Evolutionary conservation across 2,888 invertebrate species (phyloP), one percentile per base, ranked within the genome.

Genomic region (Idaea aversata): DNA sequence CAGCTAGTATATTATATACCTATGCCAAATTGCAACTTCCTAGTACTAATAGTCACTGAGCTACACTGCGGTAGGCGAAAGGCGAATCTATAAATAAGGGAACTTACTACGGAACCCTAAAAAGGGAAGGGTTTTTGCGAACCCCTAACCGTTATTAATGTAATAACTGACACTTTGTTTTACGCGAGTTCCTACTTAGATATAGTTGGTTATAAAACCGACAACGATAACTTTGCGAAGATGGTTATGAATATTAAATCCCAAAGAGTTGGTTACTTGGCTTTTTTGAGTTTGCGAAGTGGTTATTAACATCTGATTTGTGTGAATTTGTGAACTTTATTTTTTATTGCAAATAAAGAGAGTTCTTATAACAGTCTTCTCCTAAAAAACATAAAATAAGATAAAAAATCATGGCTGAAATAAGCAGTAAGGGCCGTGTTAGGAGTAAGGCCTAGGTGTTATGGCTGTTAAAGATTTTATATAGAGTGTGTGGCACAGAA

Each of bases 141-240:
- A 70, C 66, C 69, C 78, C 87, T 85, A 68, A 84, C 81, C 85
- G 85, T 91, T 91, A 91, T 91, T 90, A 92, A 91, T 91, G 88
- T 90, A 88, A 91, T 91, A 92, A 88, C 90, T 84, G 90, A 90
- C 91, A 90, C 90, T 90, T 91, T 90, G 88, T 90, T 91, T 89
- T 89, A 91, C 88, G 88, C 80, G 85, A 88, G 85, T 88, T 87
- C 78, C 79, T 82, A 88, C 88, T 90, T 87, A 81, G 75, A 84
- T 88, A 85, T 87, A 88, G 84, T 85, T 84, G 60, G 71, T 64
- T 66, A 71, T 70, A 70, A 70, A 68, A 67, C 68, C 36, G 38
- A 59, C 65, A 67, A 67, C 59, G 6, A 59, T 25, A 25, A 59
- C 59, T 15, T 10, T 34, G 34, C 59, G 5, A 59, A 34, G 73